Evolutionary conservation across 2,797 vertebrate species (phyloP).

Genomic region (Halcyon smyrnensis): DNA sequence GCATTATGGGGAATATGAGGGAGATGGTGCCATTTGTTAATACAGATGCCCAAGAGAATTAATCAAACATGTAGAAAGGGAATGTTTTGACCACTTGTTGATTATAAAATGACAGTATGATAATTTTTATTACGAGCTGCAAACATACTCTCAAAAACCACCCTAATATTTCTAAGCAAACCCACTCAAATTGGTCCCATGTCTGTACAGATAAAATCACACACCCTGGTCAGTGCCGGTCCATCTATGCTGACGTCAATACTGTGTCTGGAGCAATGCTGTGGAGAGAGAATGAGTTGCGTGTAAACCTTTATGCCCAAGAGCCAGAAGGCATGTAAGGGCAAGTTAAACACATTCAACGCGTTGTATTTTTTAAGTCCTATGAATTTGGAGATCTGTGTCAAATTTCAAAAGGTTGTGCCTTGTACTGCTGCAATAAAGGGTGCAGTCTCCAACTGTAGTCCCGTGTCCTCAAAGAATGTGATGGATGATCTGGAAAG

Average conservation of each 20-base stretch:
- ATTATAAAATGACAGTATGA: background rate
- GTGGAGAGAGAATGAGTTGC: background rate
- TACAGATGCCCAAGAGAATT: background rate
- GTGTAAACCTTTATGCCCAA: background rate
- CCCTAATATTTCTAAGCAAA: background rate
- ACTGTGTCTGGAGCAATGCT: background rate
- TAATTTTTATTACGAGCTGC: background rate
- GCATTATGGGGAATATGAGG: background rate
- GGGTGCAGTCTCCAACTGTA: background rate
- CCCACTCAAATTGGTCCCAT: background rate
- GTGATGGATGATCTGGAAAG: background rate
- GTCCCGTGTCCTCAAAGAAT: background rate
- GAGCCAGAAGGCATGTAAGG: background rate
- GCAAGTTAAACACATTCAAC: background rate
- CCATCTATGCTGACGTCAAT: background rate
- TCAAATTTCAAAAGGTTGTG: background rate
- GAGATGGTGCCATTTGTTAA: background rate
- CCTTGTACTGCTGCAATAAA: background rate
- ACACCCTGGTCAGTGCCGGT: background rate
- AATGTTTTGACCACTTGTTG: background rate
- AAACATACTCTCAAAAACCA: background rate
- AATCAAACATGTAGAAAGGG: background rate
- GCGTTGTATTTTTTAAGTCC: background rate
- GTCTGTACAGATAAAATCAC: background rate
- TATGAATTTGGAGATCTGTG: background rate